Base-by-base conservation (phyloP, 2,797 vertebrate species). In the Schizothorax lantsangensis region DNA sequence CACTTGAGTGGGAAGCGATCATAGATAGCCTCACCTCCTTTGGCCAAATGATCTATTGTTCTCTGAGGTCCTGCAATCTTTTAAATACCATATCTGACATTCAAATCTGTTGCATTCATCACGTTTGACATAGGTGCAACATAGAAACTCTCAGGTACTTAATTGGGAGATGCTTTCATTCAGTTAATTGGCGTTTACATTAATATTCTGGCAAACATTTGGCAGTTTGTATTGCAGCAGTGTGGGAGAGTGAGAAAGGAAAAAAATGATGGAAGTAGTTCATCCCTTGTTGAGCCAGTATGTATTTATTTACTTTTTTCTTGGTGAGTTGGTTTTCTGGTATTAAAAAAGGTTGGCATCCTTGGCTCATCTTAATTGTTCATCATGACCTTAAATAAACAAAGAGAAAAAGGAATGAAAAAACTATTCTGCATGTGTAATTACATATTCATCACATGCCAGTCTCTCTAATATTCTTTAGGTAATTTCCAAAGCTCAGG, bases 311-410 rank as follows among this genome's bases (percentile, higher is more conserved):
- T 12, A 38, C 30, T 43, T 26, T 45, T 38, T 86, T 26, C 6
- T 66, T 52, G 11, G 52, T 12, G 23, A 15, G 3, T 64, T 71
- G 26, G 12, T 38, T 66, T 78, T 80, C 26, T 33, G 88, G 91
- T 93, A 93, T 93, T 93, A 64, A 36, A 80, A 2, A 68, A 9
- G 19, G 1, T 45, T 14, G 38, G 33, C n/a, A 79, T 64, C 45
- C 17, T 6, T 87, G 49, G 5, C 84, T 23, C 75, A 2, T 73
- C 88, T 95, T 90, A 96, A 93, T 96, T 95, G 89, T 90, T 93
- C 92, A 95, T 91, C 94, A 96, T 96, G 52, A 88, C 92, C 95
- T 96, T 92, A 64, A 91, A 92, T 36, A 47, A 79, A 74, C 57
- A 81, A 14, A 87, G 15, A 90, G 10, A 91, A 45, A 91, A 45